Conservation (phyloP, 2,888 invertebrate species). For the Apamea sordens region DNA sequence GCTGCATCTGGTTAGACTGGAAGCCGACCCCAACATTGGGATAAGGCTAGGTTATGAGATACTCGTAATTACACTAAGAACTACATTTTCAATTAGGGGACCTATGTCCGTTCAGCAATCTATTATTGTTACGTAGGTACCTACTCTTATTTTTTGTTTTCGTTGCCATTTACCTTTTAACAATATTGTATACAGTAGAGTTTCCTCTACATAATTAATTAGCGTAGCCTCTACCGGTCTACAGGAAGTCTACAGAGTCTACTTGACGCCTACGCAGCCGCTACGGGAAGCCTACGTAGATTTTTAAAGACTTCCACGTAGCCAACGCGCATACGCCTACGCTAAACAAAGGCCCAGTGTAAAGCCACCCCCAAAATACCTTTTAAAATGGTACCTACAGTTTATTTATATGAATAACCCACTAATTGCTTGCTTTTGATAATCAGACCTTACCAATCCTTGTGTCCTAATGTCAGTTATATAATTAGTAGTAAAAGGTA, state of each 20-base stretch:
- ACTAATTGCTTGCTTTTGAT: too few relatives aligned
- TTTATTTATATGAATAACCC: too few relatives aligned
- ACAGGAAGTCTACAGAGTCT: background rate
- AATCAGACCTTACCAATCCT: too few relatives aligned
- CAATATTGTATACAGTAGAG: background rate
- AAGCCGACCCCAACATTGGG: too few relatives aligned
- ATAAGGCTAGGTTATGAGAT: too few relatives aligned
- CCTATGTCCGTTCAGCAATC: background rate
- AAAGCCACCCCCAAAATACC: background rate
- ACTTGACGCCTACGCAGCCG: background rate
- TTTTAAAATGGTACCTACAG: too few relatives aligned
- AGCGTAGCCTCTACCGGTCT: too few relatives aligned
- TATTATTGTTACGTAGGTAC: background rate
- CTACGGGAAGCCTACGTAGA: background rate
- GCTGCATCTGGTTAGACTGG: too few relatives aligned
- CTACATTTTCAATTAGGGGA: background rate
- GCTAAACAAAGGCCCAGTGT: background rate
- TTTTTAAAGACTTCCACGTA: background rate
- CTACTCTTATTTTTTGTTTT: background rate
- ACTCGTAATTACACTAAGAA: too few relatives aligned
- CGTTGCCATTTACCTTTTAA: background rate
- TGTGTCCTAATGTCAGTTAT: too few relatives aligned
- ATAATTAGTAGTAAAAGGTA: too few relatives aligned
- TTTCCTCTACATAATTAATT: background rate
- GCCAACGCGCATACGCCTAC: background rate